Percentiles rank a stretch among this genome's conserved stretches.
Conservation (phyloP, 1,140 invertebrate genomes). For the Pomacea maculata region DNA sequence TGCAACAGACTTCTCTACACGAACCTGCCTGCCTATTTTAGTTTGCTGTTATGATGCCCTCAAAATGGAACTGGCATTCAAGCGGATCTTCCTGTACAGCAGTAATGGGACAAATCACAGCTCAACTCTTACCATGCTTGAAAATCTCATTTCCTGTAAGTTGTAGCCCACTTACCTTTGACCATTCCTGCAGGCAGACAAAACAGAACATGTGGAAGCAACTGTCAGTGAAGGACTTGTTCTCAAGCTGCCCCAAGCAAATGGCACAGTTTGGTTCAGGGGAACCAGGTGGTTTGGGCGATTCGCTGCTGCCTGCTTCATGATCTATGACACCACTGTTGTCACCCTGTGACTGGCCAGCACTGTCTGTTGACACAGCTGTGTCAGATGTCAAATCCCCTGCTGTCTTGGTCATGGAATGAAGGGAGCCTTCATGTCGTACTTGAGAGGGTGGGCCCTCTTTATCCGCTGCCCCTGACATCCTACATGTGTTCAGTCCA, state of each 20-base stretch:
- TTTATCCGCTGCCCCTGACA: constrained; percentile 17
- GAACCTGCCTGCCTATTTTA: too few species aligned
- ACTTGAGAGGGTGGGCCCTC: neutral
- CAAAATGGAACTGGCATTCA: too few species aligned
- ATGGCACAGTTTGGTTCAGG: constrained; percentile 80
- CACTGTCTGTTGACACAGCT: too few species aligned
- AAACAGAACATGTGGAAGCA: constrained; percentile 96
- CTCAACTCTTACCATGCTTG: too few species aligned
- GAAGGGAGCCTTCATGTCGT: neutral
- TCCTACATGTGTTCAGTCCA: neutral
- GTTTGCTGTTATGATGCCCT: too few species aligned
- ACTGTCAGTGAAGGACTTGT: constrained; percentile 90
- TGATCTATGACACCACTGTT: too few species aligned
- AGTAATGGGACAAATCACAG: too few species aligned
- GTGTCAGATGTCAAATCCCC: neutral
- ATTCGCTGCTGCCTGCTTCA: neutral
- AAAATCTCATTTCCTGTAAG: too few species aligned
- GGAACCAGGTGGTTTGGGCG: constrained; percentile 33
- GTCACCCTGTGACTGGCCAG: too few species aligned
- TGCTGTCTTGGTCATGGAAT: constrained; percentile 6
- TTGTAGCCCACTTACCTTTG: constrained; percentile 73
- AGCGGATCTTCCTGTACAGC: too few species aligned
- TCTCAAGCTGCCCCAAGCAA: constrained; percentile 84
- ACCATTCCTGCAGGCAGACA: constrained; percentile 91
- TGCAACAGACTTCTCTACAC: too few species aligned